Base-by-base conservation (phyloP, 1,140 invertebrate genomes). In the Gryon sp. region DNA sequence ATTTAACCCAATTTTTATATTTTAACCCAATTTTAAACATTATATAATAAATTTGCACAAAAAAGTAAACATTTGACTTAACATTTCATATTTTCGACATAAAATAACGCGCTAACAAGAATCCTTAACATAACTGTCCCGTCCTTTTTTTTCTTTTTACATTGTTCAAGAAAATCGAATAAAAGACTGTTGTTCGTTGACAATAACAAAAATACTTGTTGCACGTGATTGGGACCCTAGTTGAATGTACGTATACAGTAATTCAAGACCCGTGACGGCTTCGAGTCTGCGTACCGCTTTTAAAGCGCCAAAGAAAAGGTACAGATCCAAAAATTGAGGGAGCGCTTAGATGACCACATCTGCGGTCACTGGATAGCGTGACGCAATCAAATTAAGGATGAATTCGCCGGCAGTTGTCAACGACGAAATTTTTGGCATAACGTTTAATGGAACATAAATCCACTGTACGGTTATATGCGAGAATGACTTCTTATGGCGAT, bases 401-500 rank as follows among this genome's bases (percentile, higher is more conserved):
- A 28, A 16, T 34, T 20, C 16, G 20, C 8, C 30, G 22, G 50
- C 18, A 22, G 34, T 22, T 38, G 60, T 45, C 30, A 65, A 69
- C n/a, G n/a, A n/a, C n/a, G n/a, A 59, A 14, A 74, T 79, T 76
- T 73, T 40, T 32, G 46, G 36, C 36, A 82, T 82, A 81, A 80
- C 79, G 72, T 40, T 26, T 72, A 74, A 69, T 62, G 62, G 53
- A 12, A 52, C 75, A 78, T 78, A 76, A 80, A 81, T 77, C 50
- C 32, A 53, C 15, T 9, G 28, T 28, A 46, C 36, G 40, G n/a
- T n/a, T n/a, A n/a, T n/a, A n/a, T n/a, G 48, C 22, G 30, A 12
- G 59, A 73, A 65, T 59, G 41, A 52, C 69, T 65, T 69, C 57
- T 50, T 63, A 34, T 43, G 48, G 36, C 36, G 30, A 41, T 68